Base-by-base conservation (phyloP, 1,140 invertebrate genomes). In the Coptotermes formosanus region DNA sequence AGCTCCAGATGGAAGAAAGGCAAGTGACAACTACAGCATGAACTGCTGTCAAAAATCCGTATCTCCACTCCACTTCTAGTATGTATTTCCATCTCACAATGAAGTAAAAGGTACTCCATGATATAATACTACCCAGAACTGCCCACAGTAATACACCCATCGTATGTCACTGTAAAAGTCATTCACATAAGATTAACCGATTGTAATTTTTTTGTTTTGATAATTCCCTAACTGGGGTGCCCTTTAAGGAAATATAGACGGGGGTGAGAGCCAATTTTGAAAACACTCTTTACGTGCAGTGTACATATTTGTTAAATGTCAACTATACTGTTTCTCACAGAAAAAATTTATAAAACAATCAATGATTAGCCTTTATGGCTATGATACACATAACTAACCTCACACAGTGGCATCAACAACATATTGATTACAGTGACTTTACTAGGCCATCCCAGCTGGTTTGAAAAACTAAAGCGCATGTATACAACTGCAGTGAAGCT, bases 51-150 rank as follows among this genome's bases (percentile, higher is more conserved):
- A 86, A 25, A 25, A 86, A 52, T 75, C 85, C 30, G 44, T 75
- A 86, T n/a, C 59, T 16, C 85, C 85, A 86, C 43, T 86, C 64
- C 19, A 75, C 4, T 43, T 86, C 69, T 43, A 86, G 30, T 52
- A 38, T n/a, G 23, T 81, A 25, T 43, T 25, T 86, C 52, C 69
- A 69, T 86, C 82, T 86, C 19, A 86, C 19, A 69, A 81, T 23
- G 52, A 44, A 82, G 48, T 86, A 86, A 45, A 85, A 30, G 75
- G 45, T 43, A 45, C 59, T 82, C 85, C 85, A 86, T 30, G 43
- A 12, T n/a, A n/a, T 48, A 43, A 38, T n/a, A 82, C 69, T 44
- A 23, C 19, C 69, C 44, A 64, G 38, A 81, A 86, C 85, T 81
- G 30, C 85, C 38, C 83, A 83, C 44, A 21, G 45, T 12, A 83